phyloP scores from a whole-genome alignment of 2,113 vertebrate species.

The Rhynchomys soricoides region DNA sequence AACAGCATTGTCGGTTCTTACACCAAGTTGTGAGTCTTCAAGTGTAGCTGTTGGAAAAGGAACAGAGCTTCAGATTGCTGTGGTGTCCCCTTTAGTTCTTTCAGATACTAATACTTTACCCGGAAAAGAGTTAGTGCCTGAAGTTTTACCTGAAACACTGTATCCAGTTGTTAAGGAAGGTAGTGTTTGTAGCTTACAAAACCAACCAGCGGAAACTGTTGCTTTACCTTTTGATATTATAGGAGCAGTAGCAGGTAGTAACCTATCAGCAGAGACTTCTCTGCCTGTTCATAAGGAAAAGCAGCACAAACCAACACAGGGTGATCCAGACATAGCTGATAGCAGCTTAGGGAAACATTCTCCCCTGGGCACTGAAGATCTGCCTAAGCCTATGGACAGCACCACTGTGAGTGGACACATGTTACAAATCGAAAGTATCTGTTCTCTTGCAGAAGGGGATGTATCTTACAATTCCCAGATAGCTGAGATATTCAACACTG shows the following conservation, averaged over 20 bases:
- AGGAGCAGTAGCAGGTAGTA: neutral
- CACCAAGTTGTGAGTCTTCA: slow-evolving; percentile 79
- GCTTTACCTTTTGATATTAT: slow-evolving; percentile 11
- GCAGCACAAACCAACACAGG: slow-evolving; percentile 41
- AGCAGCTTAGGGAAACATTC: neutral
- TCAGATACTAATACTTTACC: slow-evolving; percentile 74
- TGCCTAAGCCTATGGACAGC: neutral
- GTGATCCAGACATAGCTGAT: neutral
- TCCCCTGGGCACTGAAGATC: neutral
- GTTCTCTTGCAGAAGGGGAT: slow-evolving; percentile 88
- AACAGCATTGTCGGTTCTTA: neutral
- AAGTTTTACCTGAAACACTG: slow-evolving; percentile 22
- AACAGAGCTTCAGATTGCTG: slow-evolving; percentile 86
- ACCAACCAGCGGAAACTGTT: neutral
- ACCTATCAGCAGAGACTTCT: neutral
- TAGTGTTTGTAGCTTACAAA: slow-evolving; percentile 71
- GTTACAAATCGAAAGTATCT: slow-evolving; percentile 86
- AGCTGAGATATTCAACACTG: slow-evolving; percentile 85
- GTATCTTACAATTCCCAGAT: slow-evolving; percentile 86
- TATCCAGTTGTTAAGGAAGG: slow-evolving; percentile 74
- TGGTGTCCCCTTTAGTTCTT: slow-evolving; percentile 87
- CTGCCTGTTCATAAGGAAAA: slow-evolving; percentile 43
- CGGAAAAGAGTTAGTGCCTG: slow-evolving; percentile 49
- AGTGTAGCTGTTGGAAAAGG: slow-evolving; percentile 76
- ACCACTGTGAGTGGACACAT: neutral